Evolutionary conservation across 2,113 vertebrate species (phyloP).

Genomic region (Thymallus thymallus): DNA sequence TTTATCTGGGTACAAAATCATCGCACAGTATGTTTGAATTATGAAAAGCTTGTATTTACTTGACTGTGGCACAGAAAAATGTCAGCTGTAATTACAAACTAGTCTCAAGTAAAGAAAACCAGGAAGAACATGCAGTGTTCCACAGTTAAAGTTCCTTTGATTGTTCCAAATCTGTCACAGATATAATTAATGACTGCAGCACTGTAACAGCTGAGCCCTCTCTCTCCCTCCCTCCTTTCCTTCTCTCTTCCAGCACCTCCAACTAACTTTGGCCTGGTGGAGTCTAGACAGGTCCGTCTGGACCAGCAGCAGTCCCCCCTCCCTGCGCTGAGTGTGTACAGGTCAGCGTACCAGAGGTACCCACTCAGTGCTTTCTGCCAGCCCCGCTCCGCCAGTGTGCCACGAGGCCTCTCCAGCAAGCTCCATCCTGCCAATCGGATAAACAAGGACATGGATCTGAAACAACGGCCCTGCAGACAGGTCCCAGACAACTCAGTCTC

Average conservation of each 20-base stretch:
- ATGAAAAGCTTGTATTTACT: background rate
- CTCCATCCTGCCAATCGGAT: conserved; percentile 47
- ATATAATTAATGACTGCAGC: conserved; percentile 55
- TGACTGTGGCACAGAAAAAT: background rate
- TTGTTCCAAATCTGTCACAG: conserved; percentile 56
- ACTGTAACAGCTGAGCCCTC: conserved; percentile 43
- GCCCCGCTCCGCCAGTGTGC: conserved; percentile 40
- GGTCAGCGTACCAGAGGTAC: conserved; percentile 56
- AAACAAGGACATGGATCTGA: conserved; percentile 60
- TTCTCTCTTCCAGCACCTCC: conserved; percentile 68
- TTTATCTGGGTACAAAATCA: background rate
- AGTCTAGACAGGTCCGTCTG: conserved; percentile 55
- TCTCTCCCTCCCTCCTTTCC: conserved; percentile 16
- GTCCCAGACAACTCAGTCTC: conserved; percentile 46
- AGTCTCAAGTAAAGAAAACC: background rate
- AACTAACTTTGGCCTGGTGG: conserved; percentile 70
- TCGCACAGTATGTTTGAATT: background rate
- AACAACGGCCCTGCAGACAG: conserved; percentile 34
- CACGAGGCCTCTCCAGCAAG: conserved; percentile 54
- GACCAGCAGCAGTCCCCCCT: conserved; percentile 27
- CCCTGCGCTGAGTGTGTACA: conserved; percentile 51
- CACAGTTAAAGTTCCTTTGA: conserved; percentile 18
- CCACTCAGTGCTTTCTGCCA: conserved; percentile 53
- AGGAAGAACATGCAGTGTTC: background rate
- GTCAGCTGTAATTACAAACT: background rate